A percentile compares a stretch with the other conserved stretches of the same genome.
These are phyloP conservation scores for Himalopsyche japonica DNA, from an alignment of 2,888 invertebrate genomes.

Conservation along the genomic window DNA sequence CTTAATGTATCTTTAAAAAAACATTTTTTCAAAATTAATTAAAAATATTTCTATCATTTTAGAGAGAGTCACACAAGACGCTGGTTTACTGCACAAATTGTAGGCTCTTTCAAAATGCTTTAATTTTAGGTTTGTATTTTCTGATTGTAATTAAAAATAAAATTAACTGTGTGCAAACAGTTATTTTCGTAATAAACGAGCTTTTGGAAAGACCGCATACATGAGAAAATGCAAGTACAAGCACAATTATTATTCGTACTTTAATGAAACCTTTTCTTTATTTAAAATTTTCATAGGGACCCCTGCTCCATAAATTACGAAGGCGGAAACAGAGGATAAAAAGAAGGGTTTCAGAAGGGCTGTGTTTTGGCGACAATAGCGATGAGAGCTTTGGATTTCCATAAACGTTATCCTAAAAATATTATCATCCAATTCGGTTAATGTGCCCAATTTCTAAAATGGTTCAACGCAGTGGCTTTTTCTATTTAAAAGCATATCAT, in stretches of 20 bases:
- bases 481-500: too few species aligned
- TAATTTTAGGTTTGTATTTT: not conserved
- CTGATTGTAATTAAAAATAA: not conserved
- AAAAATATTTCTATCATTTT: too few species aligned
- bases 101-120: too few species aligned
- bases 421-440: not conserved
- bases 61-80: too few species aligned
- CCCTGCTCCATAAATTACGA: constrained; percentile 14
- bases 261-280: constrained; percentile 1
- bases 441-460: not conserved
- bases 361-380: not conserved
- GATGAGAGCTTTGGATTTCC: constrained; percentile 2
- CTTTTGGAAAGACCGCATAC: not conserved
- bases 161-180: not conserved
- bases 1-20: too few species aligned
- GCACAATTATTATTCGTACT: not conserved
- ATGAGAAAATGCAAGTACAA: not conserved
- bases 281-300: not conserved
- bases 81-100: too few species aligned
- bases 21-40: too few species aligned
- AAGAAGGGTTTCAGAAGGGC: not conserved
- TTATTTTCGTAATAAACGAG: not conserved
- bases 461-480: not conserved
- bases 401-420: constrained; percentile 7
- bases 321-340: constrained; percentile 12